Evolutionary conservation across 2,888 invertebrate genomes (phyloP), one percentile per base, ranked within the genome.

Genomic region (Orthosia gracilis): DNA sequence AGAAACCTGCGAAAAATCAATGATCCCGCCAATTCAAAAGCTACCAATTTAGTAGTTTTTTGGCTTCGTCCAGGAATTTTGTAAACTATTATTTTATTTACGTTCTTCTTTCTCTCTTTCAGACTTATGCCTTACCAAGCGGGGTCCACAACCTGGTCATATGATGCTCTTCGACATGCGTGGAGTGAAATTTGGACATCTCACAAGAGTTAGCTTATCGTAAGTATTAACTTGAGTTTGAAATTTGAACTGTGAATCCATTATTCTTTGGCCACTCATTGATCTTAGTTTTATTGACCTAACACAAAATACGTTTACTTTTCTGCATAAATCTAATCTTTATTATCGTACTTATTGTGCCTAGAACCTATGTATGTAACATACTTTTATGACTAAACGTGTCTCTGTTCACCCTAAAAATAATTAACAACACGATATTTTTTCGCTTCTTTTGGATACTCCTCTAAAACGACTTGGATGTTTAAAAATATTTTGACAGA

Each of bases 131-230:
- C 90, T 97, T 0, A 94, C 95, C 85, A 95, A 96, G 67, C 92
- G 97, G 7, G 97, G 98, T 3, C 97, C 97, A 5, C 96, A 97
- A 15, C 96, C 97, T 0, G 98, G 98, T 0, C 96, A 97, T 78
- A 94, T 98, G 45, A 97, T 98, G 88, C 94, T 98, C 0, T 97
- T 98, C 81, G 98, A 98, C 89, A 97, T 98, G 97, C 93, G 94
- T 55, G 97, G 97, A 0, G 97, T 97, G 0, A 96, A 95, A 76
- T 91, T 97, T 31, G 96, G 97, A 0, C 97, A 98, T 89, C 89
- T 98, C 18, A 96, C 97, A 4, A 92, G 97, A 85, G 92, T 97
- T 21, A 97, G 97, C 76, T 92, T 97, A 72, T 95, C 94, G 96
- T 96, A 89, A 94, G 96, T 96, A 81, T 74, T n/a, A 26, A 49